phyloP scores from a whole-genome alignment of 1,140 invertebrate genomes.

The Ostrea denselamellosa region DNA sequence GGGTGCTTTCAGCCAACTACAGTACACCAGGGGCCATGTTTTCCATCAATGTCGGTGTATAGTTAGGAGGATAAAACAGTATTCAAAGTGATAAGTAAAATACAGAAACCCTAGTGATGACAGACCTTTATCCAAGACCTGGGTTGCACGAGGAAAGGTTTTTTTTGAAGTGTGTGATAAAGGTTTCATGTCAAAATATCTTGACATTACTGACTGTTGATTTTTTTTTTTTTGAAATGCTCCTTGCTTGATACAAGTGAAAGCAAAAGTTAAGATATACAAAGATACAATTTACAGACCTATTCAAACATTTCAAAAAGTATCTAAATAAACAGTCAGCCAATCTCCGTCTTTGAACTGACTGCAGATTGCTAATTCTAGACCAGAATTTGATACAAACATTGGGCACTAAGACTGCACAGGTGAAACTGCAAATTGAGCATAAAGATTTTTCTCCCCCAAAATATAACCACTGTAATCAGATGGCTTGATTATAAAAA shows the following conservation, averaged over 20 bases:
- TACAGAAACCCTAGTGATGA: slow-evolving; percentile 26
- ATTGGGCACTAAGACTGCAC: slow-evolving; percentile 2
- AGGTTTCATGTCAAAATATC: slow-evolving; percentile 38
- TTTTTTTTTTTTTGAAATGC: neutral
- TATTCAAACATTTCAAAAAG: neutral
- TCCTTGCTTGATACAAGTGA: slow-evolving; percentile 1
- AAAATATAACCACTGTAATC: too few relatives aligned
- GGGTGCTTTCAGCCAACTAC: neutral
- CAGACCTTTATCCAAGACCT: slow-evolving; percentile 23
- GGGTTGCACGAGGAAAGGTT: neutral
- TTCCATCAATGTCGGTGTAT: slow-evolving; percentile 1
- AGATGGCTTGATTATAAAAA: neutral
- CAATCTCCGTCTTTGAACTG: slow-evolving; percentile 25
- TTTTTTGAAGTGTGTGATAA: slow-evolving; percentile 30
- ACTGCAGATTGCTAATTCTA: neutral
- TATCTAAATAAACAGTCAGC: slow-evolving; percentile 22
- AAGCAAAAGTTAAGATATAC: slow-evolving; percentile 22
- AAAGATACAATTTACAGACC: neutral
- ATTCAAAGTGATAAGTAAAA: slow-evolving; percentile 1
- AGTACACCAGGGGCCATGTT: slow-evolving; percentile 16
- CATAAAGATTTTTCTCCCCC: neutral
- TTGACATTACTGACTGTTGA: slow-evolving; percentile 27
- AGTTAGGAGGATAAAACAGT: neutral
- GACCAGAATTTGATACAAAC: neutral
- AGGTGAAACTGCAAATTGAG: neutral